Evolutionary conservation across 2,888 invertebrate genomes (phyloP).

Genomic region (Flexamia atlantica): DNA sequence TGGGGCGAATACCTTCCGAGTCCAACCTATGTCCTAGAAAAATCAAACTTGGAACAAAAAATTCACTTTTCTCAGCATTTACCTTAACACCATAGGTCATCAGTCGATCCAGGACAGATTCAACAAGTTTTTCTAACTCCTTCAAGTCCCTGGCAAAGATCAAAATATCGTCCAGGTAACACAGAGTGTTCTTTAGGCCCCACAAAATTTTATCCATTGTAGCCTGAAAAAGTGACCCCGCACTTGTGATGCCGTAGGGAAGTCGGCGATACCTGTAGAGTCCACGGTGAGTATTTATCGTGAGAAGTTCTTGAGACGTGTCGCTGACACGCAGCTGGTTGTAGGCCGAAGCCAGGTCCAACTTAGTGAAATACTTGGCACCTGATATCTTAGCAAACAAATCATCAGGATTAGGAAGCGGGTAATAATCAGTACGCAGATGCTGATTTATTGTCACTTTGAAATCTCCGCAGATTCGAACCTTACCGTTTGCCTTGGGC

Average conservation of each 20-base stretch:
- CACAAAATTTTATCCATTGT: constrained; percentile 60
- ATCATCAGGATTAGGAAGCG: background rate
- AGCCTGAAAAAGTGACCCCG: constrained; percentile 67
- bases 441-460: background rate
- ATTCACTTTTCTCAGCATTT: too few species aligned
- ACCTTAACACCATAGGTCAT: too few species aligned
- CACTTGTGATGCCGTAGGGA: background rate
- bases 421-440: background rate
- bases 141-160: constrained; percentile 54
- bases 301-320: constrained; percentile 1
- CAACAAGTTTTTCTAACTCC: too few species aligned
- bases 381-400: background rate
- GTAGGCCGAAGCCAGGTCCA: background rate
- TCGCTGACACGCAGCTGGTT: background rate
- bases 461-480: background rate
- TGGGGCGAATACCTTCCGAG: too few species aligned
- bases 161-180: constrained; percentile 35
- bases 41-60: too few species aligned
- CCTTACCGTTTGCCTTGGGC: background rate
- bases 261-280: constrained; percentile 41
- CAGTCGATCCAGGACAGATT: too few species aligned
- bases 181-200: too few species aligned
- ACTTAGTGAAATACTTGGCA: background rate
- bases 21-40: too few species aligned
- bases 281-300: constrained; percentile 29